These are phyloP conservation scores for Acestrorhynchus altus DNA, from an alignment of 2,797 vertebrate species.

Conservation along the genomic window DNA sequence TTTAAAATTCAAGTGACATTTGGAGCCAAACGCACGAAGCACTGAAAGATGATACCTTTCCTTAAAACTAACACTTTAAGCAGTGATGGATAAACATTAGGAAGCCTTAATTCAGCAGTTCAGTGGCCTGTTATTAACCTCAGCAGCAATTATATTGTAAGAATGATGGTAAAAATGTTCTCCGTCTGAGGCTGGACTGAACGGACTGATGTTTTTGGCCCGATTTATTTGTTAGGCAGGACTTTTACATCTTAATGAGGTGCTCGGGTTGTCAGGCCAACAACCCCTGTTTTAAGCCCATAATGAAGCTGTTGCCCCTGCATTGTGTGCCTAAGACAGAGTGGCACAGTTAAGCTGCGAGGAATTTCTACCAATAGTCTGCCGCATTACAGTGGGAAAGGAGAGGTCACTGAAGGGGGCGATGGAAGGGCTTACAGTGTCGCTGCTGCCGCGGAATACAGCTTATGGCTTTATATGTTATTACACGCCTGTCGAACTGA, in stretches of 20 bases:
- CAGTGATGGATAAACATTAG: neutral
- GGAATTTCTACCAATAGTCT: slow-evolving; percentile 1
- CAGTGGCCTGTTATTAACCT: neutral
- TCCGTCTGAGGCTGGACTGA: neutral
- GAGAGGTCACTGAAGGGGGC: slow-evolving; percentile 17
- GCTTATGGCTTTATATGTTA: slow-evolving; percentile 7
- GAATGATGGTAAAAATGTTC: neutral
- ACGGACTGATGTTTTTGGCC: slow-evolving; percentile 26
- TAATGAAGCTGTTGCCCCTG: slow-evolving; percentile 27
- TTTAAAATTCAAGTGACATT: slow-evolving; percentile 16
- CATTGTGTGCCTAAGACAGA: slow-evolving; percentile 21
- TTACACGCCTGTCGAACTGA: neutral
- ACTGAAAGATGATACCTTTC: neutral
- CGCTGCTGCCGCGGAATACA: neutral
- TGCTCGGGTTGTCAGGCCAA: slow-evolving; percentile 32
- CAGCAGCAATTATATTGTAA: neutral
- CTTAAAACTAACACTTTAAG: neutral
- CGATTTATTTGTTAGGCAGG: slow-evolving; percentile 7
- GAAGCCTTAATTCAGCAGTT: neutral
- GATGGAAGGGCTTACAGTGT: neutral
- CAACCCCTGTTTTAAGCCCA: slow-evolving; percentile 31
- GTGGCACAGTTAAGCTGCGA: slow-evolving; percentile 9
- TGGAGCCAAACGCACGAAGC: neutral
- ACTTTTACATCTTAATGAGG: slow-evolving; percentile 43
- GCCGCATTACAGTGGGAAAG: neutral